Base-by-base conservation (phyloP, 1,140 invertebrate genomes). In the Mactra quadrangularis region DNA sequence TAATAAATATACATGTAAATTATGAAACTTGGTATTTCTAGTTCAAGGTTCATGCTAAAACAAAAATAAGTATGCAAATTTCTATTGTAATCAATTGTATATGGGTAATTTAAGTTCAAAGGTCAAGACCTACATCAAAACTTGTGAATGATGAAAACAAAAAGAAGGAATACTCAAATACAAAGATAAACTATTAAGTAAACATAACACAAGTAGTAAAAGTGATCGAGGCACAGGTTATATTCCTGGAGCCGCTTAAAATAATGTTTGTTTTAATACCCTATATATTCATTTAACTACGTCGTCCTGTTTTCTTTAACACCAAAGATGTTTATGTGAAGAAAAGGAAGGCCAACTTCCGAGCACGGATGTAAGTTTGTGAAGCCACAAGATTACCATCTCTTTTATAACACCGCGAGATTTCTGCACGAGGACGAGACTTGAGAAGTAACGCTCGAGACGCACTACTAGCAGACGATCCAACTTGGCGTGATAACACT, bases 401-500 rank as follows among this genome's bases (percentile, higher is more conserved):
- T 62, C 31, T 29, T n/a, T 33, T 4, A 62, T 29, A 29, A 62
- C n/a, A 60, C 38, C 33, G 41, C 55, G 64, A 68, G 38, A 22
- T 50, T 50, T 22, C 4, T 27, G 27, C 41, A 41, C 25, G 41
- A n/a, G 45, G 41, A 68, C 64, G 27, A 31, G 33, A 68, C 11
- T 68, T 22, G 35, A 68, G 25, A 55, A 22, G n/a, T n/a, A 4
- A 6, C 27, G 72, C 72, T 35, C 72, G 53, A 75, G 72, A 75
- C 72, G 72, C 15, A 75, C 38, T 50, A 19, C 41, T 17, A 19
- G 52, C 31, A 22, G 76, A 81, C 55, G 41, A 71, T n/a, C 77
- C 70, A 81, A 81, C 47, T 57, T 11, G 15, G 35, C 53, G 50
- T 29, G 77, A 81, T 81, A 81, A 71, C 64, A 57, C 45, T 75